phyloP scores from a whole-genome alignment of 2,113 vertebrate species.

The Bos javanicus region DNA sequence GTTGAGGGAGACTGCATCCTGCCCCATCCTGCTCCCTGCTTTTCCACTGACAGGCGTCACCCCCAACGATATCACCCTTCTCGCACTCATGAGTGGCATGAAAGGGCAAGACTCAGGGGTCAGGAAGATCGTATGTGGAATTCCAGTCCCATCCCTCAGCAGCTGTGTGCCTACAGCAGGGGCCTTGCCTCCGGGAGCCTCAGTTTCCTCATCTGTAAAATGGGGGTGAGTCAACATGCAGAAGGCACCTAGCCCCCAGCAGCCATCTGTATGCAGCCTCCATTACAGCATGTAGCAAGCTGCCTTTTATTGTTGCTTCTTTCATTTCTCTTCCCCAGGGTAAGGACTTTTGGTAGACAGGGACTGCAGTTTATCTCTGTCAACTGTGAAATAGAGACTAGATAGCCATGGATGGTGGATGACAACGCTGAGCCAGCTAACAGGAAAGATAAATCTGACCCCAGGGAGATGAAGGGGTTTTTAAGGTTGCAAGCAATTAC shows the following conservation, averaged over 20 bases:
- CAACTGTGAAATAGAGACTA: not conserved
- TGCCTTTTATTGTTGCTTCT: not conserved
- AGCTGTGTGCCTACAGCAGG: not conserved
- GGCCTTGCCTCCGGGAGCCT: not conserved
- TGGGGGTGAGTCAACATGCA: accelerated
- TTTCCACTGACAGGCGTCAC: not conserved
- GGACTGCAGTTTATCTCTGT: not conserved
- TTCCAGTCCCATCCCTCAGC: not conserved
- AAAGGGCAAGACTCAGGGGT: not conserved
- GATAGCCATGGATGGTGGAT: not conserved
- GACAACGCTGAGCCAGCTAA: not conserved
- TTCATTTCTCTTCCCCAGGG: not conserved
- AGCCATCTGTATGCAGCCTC: accelerated
- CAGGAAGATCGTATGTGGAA: accelerated
- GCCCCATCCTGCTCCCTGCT: not conserved
- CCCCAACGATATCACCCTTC: not conserved
- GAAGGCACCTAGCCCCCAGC: not conserved
- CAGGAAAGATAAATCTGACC: not conserved
- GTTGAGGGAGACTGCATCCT: not conserved
- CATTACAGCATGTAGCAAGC: too few species aligned
- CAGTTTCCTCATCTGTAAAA: not conserved
- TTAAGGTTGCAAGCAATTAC: not conserved
- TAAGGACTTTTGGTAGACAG: too few species aligned
- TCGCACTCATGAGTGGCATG: accelerated
- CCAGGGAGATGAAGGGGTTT: not conserved